These are phyloP conservation scores for Xestobium rufovillosum DNA, from an alignment of 2,888 invertebrate genomes.

Conservation along the genomic window DNA sequence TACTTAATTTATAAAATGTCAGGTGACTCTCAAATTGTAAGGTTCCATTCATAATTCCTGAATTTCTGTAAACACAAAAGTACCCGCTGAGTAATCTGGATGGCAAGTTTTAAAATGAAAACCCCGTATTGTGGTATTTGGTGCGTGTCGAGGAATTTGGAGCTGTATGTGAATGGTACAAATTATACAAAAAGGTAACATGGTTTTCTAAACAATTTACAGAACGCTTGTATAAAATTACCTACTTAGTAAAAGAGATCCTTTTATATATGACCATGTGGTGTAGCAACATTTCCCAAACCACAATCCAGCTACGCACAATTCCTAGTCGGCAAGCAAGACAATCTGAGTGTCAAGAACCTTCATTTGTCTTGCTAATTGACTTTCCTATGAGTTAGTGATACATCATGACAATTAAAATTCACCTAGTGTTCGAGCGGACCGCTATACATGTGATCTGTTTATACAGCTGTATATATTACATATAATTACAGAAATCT, in stretches of 20 bases:
- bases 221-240: constrained; percentile 11
- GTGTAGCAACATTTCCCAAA: constrained; percentile 29
- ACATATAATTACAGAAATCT: constrained; percentile 24
- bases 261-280: constrained; percentile 20
- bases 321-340: constrained; percentile 27
- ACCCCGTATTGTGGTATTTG: too few species aligned
- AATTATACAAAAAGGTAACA: constrained; percentile 39
- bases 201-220: constrained; percentile 34
- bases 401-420: constrained; percentile 41
- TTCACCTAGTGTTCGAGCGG: constrained; percentile 42
- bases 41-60: too few species aligned
- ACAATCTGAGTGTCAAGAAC: constrained; percentile 30
- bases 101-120: too few species aligned
- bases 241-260: constrained; percentile 5
- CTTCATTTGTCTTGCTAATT: too few species aligned
- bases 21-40: too few species aligned
- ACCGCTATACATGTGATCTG: constrained; percentile 44
- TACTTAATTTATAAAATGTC: too few species aligned
- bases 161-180: constrained; percentile 38
- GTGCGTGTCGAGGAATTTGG: too few species aligned
- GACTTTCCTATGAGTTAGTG: too few species aligned
- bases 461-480: constrained; percentile 30
- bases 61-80: too few species aligned
- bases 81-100: too few species aligned
- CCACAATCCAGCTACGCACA: constrained; percentile 40